A percentile compares a stretch with the other conserved stretches of the same genome.
These are phyloP conservation scores for Ichneumoninae sp. DNA, from an alignment of 2,888 invertebrate genomes.

Conservation along the genomic window DNA sequence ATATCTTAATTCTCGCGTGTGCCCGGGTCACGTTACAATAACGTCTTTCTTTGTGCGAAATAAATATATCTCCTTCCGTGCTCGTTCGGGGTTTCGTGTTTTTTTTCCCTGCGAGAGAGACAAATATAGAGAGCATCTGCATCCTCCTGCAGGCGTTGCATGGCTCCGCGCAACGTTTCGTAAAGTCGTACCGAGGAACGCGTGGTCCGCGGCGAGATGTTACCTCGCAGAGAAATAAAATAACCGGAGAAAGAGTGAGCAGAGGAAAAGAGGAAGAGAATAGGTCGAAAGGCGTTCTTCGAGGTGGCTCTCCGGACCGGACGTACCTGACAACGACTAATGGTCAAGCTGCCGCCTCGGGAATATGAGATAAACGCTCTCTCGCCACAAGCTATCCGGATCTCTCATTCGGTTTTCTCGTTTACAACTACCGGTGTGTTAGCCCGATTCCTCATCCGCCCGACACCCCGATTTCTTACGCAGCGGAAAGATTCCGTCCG, in stretches of 20 bases:
- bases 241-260: conserved; percentile 36
- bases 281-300: conserved; percentile 72
- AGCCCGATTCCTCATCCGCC: conserved; percentile 67
- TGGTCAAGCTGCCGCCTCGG: conserved; percentile 75
- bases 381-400: conserved; percentile 69
- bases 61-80: conserved; percentile 29
- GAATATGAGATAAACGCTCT: conserved; percentile 78
- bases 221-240: conserved; percentile 55
- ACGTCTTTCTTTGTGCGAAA: conserved; percentile 76
- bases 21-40: conserved; percentile 78
- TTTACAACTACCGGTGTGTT: conserved; percentile 75
- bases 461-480: conserved; percentile 48
- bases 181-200: conserved; percentile 39
- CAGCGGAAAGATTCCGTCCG: conserved; percentile 2
- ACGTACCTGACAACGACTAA: conserved; percentile 82
- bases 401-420: conserved; percentile 77
- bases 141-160: conserved; percentile 36
- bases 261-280: conserved; percentile 65
- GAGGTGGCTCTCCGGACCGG: conserved; percentile 74
- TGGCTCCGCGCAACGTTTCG: conserved; percentile 39
- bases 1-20: conserved; percentile 80
- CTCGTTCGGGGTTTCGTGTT: conserved; percentile 64
- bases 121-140: conserved; percentile 19
- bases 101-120: conserved; percentile 51
- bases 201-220: conserved; percentile 50